Evolutionary conservation across 2,888 invertebrate genomes (phyloP).

Genomic region (Syrphus vitripennis): DNA sequence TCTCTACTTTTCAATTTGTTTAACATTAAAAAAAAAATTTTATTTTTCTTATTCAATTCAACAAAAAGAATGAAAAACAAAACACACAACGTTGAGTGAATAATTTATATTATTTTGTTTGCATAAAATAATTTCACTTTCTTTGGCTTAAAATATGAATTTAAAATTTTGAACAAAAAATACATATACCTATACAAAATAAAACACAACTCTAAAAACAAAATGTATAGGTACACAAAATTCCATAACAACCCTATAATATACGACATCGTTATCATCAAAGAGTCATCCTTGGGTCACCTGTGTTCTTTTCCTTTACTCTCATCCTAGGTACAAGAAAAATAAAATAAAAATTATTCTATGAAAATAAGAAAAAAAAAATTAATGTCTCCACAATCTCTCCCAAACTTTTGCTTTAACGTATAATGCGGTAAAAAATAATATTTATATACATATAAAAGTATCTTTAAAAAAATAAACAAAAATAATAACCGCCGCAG

Average conservation of each 20-base stretch:
- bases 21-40: background rate
- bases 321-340: constrained; percentile 6
- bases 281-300: constrained; percentile 31
- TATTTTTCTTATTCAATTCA: background rate
- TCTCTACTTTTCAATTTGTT: background rate
- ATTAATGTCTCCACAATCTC: constrained; percentile 50
- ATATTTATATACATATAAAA: background rate
- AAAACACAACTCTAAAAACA: constrained; percentile 5
- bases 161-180: background rate
- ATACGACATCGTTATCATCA: constrained; percentile 24
- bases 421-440: constrained; percentile 37
- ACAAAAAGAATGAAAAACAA: background rate
- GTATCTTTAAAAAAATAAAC: constrained; percentile 11
- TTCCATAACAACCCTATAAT: constrained; percentile 14
- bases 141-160: background rate
- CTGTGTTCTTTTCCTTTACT: background rate
- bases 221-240: no score
- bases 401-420: background rate
- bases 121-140: constrained; percentile 10
- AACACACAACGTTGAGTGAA: background rate
- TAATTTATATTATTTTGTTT: constrained; percentile 12
- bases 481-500: background rate
- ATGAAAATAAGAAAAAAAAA: constrained; percentile 28
- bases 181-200: background rate
- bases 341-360: constrained; percentile 6